A percentile compares a stretch with the other conserved stretches of the same genome.
phyloP scores from a whole-genome alignment of 2,797 vertebrate species.

The Pangasius sanitwongsei region DNA sequence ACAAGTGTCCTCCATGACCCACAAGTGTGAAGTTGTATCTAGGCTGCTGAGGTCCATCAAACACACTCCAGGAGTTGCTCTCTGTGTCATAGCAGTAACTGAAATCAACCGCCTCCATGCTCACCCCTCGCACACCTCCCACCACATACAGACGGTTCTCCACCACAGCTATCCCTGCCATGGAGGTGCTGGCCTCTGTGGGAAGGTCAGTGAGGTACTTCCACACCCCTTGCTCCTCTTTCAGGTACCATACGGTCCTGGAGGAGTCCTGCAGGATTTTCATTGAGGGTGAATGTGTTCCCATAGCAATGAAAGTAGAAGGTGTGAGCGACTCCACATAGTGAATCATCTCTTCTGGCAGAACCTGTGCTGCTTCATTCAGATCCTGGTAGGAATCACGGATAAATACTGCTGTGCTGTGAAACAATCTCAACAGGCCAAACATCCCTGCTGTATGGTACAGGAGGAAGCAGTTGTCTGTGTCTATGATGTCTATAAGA shows the following conservation, averaged over 20 bases:
- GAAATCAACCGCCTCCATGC: constrained; percentile 85
- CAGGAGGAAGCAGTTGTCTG: constrained; percentile 88
- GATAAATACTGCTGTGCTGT: constrained; percentile 82
- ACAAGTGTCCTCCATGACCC: constrained; percentile 82
- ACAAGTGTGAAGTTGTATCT: constrained; percentile 86
- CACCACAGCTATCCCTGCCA: constrained; percentile 89
- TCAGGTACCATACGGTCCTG: constrained; percentile 87
- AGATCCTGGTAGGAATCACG: constrained; percentile 81
- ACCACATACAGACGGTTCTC: constrained; percentile 90
- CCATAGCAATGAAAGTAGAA: constrained; percentile 83
- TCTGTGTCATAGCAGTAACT: constrained; percentile 88
- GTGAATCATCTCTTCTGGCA: constrained; percentile 78
- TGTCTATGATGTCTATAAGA: constrained; percentile 83
- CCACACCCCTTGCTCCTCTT: constrained; percentile 86
- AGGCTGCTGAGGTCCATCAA: constrained; percentile 87
- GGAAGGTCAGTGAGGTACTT: constrained; percentile 88
- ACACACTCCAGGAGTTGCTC: constrained; percentile 78
- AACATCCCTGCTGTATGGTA: constrained; percentile 84
- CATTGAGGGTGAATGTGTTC: constrained; percentile 85
- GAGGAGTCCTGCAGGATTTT: constrained; percentile 85
- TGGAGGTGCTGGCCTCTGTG: constrained; percentile 86
- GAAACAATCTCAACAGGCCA: constrained; percentile 81
- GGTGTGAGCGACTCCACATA: constrained; percentile 82
- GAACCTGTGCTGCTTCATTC: constrained; percentile 69
- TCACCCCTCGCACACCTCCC: constrained; percentile 85